A percentile compares a stretch with the other conserved stretches of the same genome.
Evolutionary conservation across 2,797 vertebrate genomes (phyloP).

Genomic region (Apogon talboti): DNA sequence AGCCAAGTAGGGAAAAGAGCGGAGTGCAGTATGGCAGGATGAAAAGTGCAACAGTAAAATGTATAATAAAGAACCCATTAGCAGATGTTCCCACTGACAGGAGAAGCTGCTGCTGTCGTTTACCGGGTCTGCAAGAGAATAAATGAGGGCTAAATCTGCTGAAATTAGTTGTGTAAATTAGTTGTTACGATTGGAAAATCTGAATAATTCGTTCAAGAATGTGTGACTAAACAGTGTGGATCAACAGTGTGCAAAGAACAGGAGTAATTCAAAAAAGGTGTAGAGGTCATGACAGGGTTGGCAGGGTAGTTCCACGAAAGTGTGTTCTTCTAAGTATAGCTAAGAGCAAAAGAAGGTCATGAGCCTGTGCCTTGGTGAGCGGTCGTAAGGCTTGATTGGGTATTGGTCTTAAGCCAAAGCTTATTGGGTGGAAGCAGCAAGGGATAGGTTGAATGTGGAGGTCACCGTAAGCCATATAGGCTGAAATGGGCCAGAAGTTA

Average conservation of each 20-base stretch:
- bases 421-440: conserved; percentile 52
- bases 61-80: conserved; percentile 1
- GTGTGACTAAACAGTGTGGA: conserved; percentile 24
- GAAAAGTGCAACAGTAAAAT: conserved; percentile 30
- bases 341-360: conserved; percentile 35
- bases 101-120: not conserved
- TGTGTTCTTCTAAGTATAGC: conserved; percentile 33
- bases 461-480: conserved; percentile 52
- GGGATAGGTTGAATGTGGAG: conserved; percentile 60
- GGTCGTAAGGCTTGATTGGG: conserved; percentile 52
- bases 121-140: conserved; percentile 11
- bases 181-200: conserved; percentile 27
- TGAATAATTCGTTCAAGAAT: conserved; percentile 37
- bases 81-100: conserved; percentile 1
- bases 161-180: conserved; percentile 3
- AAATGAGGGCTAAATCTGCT: conserved; percentile 13
- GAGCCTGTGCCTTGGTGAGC: conserved; percentile 48
- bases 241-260: not conserved
- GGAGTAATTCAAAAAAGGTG: not conserved
- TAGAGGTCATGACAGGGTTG: conserved; percentile 26
- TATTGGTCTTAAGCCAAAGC: conserved; percentile 68
- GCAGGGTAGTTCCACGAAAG: conserved; percentile 46
- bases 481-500: conserved; percentile 65
- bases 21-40: not conserved
- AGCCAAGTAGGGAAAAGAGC: conserved; percentile 10